Percentiles rank a stretch among this genome's conserved stretches.
These are phyloP conservation scores for Thymelicus lineola DNA, from an alignment of 2,888 invertebrate species.

Conservation along the genomic window DNA sequence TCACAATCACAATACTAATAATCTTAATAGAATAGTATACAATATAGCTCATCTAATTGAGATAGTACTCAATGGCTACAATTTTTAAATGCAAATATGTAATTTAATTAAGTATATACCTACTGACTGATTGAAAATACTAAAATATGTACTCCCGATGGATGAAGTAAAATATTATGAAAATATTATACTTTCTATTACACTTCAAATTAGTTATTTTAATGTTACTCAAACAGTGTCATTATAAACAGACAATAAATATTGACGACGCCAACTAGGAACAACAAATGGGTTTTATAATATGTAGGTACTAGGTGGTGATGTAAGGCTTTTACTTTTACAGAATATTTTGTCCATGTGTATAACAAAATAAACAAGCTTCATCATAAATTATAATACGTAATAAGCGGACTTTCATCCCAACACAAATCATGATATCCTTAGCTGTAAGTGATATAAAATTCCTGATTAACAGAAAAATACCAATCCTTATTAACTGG, in stretches of 20 bases:
- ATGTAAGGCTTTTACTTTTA: not conserved
- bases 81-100: not conserved
- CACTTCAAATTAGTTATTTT: not conserved
- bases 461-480: no score
- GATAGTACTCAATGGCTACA: not conserved
- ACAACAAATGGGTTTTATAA: conserved; percentile 2
- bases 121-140: not conserved
- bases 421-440: no score
- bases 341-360: not conserved
- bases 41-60: not conserved
- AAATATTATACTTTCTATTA: no score
- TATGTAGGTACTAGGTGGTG: no score
- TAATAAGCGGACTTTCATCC: not conserved
- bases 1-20: no score
- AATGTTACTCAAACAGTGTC: not conserved
- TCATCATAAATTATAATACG: not conserved
- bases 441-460: no score
- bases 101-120: not conserved
- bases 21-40: no score
- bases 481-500: no score
- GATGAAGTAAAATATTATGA: no score
- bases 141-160: not conserved
- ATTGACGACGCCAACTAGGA: conserved; percentile 8
- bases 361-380: not conserved
- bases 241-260: conserved; percentile 2